phyloP scores from a whole-genome alignment of 2,888 invertebrate genomes.

The Smittia sp. region DNA sequence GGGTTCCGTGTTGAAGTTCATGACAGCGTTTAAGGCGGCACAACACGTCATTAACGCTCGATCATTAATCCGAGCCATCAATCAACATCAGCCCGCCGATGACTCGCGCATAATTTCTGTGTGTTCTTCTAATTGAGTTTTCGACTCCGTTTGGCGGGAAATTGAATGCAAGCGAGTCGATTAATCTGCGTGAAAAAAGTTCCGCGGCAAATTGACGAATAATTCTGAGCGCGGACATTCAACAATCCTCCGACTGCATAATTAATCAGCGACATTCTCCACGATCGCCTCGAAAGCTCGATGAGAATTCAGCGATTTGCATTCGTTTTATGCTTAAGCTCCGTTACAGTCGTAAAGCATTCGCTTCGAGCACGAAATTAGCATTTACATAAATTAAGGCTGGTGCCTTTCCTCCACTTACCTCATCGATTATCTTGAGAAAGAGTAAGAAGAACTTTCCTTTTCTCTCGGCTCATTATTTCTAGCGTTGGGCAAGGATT shows the following conservation, averaged over 20 bases:
- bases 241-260: constrained; percentile 15
- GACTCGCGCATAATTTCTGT: neutral
- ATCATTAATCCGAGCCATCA: constrained; percentile 11
- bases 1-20: neutral
- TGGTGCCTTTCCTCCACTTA: neutral
- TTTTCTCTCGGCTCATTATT: constrained; percentile 41
- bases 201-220: neutral
- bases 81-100: neutral
- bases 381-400: constrained; percentile 39
- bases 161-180: too few relatives aligned
- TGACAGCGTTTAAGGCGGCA: neutral
- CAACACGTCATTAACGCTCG: neutral
- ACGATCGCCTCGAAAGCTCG: neutral
- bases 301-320: constrained; percentile 18
- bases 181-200: neutral
- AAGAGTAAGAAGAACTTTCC: neutral
- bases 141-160: neutral
- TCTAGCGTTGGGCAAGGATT: constrained; percentile 60
- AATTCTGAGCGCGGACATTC: neutral
- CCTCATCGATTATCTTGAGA: neutral
- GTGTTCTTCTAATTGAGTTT: neutral
- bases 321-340: constrained; percentile 12
- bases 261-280: neutral
- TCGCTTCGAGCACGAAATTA: constrained; percentile 32
- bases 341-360: constrained; percentile 27